phyloP scores from a whole-genome alignment of 1,140 invertebrate species.

The Papilio aristodemus region DNA sequence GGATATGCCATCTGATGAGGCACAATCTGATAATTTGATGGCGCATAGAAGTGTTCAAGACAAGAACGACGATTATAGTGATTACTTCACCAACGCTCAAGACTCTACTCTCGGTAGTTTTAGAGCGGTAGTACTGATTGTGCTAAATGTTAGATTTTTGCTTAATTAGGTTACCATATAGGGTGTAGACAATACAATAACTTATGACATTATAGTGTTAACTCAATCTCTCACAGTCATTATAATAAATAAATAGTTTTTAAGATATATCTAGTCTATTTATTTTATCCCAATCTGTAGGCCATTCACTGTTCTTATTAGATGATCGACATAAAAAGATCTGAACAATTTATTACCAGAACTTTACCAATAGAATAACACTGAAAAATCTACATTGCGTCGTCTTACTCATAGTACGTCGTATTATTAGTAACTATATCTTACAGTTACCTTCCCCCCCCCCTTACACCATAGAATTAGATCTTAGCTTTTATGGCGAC shows the following conservation, averaged over 20 bases:
- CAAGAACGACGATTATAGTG: slow-evolving; percentile 33
- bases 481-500: no score
- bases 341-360: no score
- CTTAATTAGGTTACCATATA: slow-evolving; percentile 36
- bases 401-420: no score
- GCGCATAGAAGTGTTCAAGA: slow-evolving; percentile 63
- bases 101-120: slow-evolving; percentile 41
- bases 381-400: no score
- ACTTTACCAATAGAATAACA: no score
- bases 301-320: background rate
- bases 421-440: no score
- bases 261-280: slow-evolving; percentile 6
- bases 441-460: no score
- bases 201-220: slow-evolving; percentile 50
- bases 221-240: slow-evolving; percentile 66
- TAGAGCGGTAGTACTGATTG: slow-evolving; percentile 45
- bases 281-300: background rate
- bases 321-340: background rate
- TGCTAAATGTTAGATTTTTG: slow-evolving; percentile 35
- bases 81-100: slow-evolving; percentile 34
- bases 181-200: slow-evolving; percentile 31
- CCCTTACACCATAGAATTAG: no score
- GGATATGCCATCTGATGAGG: slow-evolving; percentile 67
- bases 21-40: slow-evolving; percentile 60
- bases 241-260: slow-evolving; percentile 60